These are phyloP conservation scores for Podabrus alpinus DNA, from an alignment of 2,888 invertebrate genomes.

Conservation along the genomic window DNA sequence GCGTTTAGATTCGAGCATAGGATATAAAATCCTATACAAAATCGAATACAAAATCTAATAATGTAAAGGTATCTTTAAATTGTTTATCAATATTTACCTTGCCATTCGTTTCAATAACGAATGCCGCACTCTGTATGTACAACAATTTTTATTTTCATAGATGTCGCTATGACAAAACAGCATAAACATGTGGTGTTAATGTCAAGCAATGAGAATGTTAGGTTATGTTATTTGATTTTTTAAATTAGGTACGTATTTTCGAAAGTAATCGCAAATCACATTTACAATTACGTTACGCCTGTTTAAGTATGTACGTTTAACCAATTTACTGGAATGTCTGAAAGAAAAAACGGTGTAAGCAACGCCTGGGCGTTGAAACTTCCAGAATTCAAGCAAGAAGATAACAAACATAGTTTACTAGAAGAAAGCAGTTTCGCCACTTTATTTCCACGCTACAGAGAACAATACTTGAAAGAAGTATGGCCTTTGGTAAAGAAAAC, in stretches of 20 bases:
- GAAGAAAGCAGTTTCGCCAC: constrained; percentile 97
- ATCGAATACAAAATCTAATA: no score
- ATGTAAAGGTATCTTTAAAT: no score
- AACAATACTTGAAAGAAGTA: constrained; percentile 91
- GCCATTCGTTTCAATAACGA: no score
- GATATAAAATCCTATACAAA: no score
- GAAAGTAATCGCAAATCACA: neutral
- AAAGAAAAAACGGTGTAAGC: constrained; percentile 51
- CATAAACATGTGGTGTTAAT: no score
- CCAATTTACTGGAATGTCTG: neutral
- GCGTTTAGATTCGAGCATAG: no score
- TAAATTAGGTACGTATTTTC: neutral
- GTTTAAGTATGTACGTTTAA: neutral
- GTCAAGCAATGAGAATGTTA: neutral
- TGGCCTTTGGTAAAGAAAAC: constrained; percentile 94
- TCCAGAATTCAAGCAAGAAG: constrained; percentile 83
- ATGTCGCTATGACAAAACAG: no score
- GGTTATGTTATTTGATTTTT: neutral
- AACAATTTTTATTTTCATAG: neutral
- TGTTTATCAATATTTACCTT: no score
- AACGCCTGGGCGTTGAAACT: constrained; percentile 88
- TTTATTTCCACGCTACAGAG: constrained; percentile 95
- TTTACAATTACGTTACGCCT: neutral
- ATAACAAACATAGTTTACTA: constrained; percentile 86
- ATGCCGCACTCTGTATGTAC: neutral